Conservation (phyloP, 2,888 invertebrate genomes). For the Drosophila borealis region DNA sequence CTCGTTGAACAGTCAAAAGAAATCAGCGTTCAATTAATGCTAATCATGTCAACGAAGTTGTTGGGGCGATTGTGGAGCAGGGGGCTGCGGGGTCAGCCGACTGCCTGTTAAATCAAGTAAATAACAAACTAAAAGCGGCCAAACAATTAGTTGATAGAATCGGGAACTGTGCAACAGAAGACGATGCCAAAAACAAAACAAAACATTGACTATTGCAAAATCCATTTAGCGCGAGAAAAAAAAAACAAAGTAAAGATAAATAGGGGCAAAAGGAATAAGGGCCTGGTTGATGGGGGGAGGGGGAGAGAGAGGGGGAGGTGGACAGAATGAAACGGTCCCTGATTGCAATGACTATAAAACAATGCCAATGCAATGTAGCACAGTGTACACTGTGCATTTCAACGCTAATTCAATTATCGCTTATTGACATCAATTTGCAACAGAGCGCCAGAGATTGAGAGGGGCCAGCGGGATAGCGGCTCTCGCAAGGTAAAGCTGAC, state of each 20-base stretch:
- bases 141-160: conserved; percentile 59
- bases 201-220: conserved; percentile 59
- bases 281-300: not conserved
- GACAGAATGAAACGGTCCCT: conserved; percentile 23
- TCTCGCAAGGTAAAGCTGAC: conserved; percentile 3
- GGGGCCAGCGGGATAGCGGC: not conserved
- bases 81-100: not conserved
- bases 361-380: conserved; percentile 62
- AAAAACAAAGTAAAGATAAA: not conserved
- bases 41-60: conserved; percentile 66
- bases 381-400: conserved; percentile 69
- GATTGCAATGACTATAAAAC: conserved; percentile 56
- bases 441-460: conserved; percentile 14
- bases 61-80: not conserved
- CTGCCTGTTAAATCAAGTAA: conserved; percentile 57
- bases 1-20: conserved; percentile 41
- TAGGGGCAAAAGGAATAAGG: conserved; percentile 10
- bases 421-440: conserved; percentile 80
- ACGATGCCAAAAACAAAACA: conserved; percentile 27
- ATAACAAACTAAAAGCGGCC: conserved; percentile 59
- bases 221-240: conserved; percentile 35
- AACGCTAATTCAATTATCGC: conserved; percentile 81
- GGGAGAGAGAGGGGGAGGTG: not conserved
- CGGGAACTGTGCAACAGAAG: conserved; percentile 15
- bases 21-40: conserved; percentile 73